Conservation (phyloP, 2,888 invertebrate species). For the Lacanobia wlatinum region DNA sequence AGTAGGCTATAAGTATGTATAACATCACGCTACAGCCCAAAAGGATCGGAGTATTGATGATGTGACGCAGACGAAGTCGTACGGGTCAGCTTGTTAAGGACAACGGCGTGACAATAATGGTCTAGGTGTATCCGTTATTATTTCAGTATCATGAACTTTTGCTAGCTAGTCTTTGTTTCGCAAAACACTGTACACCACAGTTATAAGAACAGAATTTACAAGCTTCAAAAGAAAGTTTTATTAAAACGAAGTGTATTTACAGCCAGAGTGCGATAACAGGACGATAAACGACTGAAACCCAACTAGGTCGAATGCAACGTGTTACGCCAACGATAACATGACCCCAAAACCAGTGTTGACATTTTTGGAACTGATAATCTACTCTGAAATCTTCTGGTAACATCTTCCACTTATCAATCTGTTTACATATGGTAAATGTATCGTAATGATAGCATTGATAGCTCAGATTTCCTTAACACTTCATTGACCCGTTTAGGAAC, state of each 20-base stretch:
- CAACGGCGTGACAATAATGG: too few relatives aligned
- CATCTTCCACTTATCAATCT: conserved; percentile 13
- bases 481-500: too few relatives aligned
- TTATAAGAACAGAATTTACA: background rate
- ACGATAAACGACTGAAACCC: conserved; percentile 53
- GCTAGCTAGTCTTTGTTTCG: background rate
- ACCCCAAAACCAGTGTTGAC: conserved; percentile 61
- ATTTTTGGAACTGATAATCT: conserved; percentile 55
- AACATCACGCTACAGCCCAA: too few relatives aligned
- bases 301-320: conserved; percentile 57
- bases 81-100: too few relatives aligned
- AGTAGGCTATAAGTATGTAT: too few relatives aligned
- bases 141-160: too few relatives aligned
- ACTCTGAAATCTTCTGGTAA: conserved; percentile 44
- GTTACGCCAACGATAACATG: conserved; percentile 44
- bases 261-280: conserved; percentile 49
- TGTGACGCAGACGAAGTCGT: too few relatives aligned
- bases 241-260: conserved; percentile 18
- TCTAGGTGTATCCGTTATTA: too few relatives aligned
- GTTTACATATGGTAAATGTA: conserved; percentile 5
- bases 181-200: background rate
- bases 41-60: too few relatives aligned
- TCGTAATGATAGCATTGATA: background rate
- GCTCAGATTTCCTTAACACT: too few relatives aligned
- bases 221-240: conserved; percentile 18